phyloP scores from a whole-genome alignment of 2,888 invertebrate species.

The Drosophila nigricruria region DNA sequence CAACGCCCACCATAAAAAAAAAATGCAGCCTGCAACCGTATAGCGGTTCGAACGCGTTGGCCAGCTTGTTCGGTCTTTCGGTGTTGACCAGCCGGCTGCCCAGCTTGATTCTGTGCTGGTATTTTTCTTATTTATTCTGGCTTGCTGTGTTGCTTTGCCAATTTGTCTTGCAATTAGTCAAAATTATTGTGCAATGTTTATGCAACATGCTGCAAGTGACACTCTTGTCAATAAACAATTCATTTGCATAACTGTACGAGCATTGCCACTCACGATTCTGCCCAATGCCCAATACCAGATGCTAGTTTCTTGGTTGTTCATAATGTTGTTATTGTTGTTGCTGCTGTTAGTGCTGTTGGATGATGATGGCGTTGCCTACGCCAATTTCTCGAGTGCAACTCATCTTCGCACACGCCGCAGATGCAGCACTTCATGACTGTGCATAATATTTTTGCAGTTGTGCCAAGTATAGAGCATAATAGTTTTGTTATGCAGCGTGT shows the following conservation, averaged over 20 bases:
- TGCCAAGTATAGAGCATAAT: slow-evolving; percentile 40
- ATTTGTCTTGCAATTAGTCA: slow-evolving; percentile 77
- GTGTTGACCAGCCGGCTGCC: background rate
- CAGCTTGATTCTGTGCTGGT: slow-evolving; percentile 22
- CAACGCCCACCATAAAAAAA: slow-evolving; percentile 65
- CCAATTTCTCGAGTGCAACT: slow-evolving; percentile 68
- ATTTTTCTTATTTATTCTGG: slow-evolving; percentile 27
- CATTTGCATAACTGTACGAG: slow-evolving; percentile 73
- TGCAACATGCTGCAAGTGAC: slow-evolving; percentile 72
- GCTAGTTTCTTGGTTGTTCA: slow-evolving; percentile 31
- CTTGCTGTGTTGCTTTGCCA: slow-evolving; percentile 37
- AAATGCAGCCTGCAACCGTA: slow-evolving; percentile 44
- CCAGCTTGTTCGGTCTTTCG: slow-evolving; percentile 6
- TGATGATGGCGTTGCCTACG: slow-evolving; percentile 44
- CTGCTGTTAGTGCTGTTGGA: slow-evolving; percentile 18
- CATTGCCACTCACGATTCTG: slow-evolving; percentile 62
- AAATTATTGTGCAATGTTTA: slow-evolving; percentile 78
- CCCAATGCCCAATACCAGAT: slow-evolving; percentile 33
- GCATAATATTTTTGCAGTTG: slow-evolving; percentile 63
- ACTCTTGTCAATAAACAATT: slow-evolving; percentile 75
- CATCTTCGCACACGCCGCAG: slow-evolving; percentile 67
- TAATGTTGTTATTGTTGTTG: slow-evolving; percentile 10
- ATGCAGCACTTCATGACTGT: slow-evolving; percentile 61
- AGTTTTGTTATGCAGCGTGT: slow-evolving; percentile 47
- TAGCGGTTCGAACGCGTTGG: slow-evolving; percentile 42